Percentiles rank a stretch among this genome's conserved stretches.
phyloP scores from a whole-genome alignment of 2,888 invertebrate species.

The Drosophila prostipennis region DNA sequence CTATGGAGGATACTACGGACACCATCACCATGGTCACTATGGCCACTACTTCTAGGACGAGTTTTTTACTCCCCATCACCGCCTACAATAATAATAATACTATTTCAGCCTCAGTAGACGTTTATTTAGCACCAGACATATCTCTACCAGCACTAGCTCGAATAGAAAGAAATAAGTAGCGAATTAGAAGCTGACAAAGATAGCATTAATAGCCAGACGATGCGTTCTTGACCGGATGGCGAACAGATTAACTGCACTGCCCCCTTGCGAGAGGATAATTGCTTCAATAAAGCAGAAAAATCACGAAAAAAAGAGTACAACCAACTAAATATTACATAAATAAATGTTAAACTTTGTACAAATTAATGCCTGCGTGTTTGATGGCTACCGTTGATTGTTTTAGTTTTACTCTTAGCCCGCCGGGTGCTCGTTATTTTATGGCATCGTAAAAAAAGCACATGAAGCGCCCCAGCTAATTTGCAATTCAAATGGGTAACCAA shows the following conservation, averaged over 20 bases:
- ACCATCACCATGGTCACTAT: constrained; percentile 69
- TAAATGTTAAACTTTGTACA: constrained; percentile 45
- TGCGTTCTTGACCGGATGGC: constrained; percentile 59
- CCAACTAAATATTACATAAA: constrained; percentile 36
- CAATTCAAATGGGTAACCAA: constrained; percentile 52
- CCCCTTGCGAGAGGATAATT: constrained; percentile 73
- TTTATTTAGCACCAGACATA: constrained; percentile 25
- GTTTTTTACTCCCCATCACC: neutral
- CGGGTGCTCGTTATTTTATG: constrained; percentile 31
- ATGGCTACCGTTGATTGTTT: constrained; percentile 44
- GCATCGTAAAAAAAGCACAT: constrained; percentile 52
- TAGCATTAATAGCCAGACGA: constrained; percentile 34
- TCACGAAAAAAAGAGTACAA: constrained; percentile 33
- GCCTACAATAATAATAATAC: neutral
- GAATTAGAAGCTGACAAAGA: constrained; percentile 18
- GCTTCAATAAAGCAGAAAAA: constrained; percentile 74
- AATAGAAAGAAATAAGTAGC: constrained; percentile 16
- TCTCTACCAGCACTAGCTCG: constrained; percentile 23
- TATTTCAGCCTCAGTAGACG: constrained; percentile 30
- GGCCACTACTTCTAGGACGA: constrained; percentile 78
- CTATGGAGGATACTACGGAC: constrained; percentile 63
- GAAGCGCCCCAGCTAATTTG: constrained; percentile 50
- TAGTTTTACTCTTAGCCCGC: constrained; percentile 15
- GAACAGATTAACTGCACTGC: constrained; percentile 58
- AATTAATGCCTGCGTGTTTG: constrained; percentile 41